Evolutionary conservation across 2,888 invertebrate genomes (phyloP).

Genomic region (Myathropa florea): DNA sequence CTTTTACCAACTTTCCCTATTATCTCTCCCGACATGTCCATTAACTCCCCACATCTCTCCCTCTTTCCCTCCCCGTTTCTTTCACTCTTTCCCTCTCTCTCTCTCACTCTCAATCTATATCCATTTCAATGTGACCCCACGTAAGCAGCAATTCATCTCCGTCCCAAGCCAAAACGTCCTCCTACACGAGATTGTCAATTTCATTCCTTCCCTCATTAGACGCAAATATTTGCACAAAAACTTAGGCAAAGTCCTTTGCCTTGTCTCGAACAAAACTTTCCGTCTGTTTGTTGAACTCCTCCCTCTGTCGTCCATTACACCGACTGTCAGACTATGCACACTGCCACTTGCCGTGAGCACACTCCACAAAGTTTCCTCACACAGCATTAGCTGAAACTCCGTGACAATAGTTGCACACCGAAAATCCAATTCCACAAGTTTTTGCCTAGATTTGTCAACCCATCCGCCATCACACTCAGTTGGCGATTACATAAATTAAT

Average conservation of each 20-base stretch:
- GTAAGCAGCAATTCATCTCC: background rate
- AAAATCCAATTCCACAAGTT: slow-evolving; percentile 37
- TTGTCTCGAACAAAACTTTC: background rate
- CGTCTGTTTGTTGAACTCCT: background rate
- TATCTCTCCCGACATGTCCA: background rate
- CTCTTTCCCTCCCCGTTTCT: too few species aligned
- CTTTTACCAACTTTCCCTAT: background rate
- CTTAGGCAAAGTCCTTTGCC: background rate
- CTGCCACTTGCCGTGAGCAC: background rate
- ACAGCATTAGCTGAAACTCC: background rate
- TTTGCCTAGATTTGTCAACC: slow-evolving; percentile 48
- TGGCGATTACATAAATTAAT: slow-evolving; percentile 61
- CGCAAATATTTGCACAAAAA: slow-evolving; percentile 19
- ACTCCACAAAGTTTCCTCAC: slow-evolving; percentile 31
- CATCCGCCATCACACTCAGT: background rate
- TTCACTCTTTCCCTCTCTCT: too few species aligned
- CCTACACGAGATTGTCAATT: background rate
- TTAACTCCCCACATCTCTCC: background rate
- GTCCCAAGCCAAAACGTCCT: background rate
- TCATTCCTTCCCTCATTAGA: slow-evolving; percentile 3
- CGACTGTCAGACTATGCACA: background rate
- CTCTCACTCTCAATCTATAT: too few species aligned
- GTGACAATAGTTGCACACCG: slow-evolving; percentile 31
- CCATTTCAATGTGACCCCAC: background rate
- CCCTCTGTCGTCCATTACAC: too few species aligned